Base-by-base conservation (phyloP, 2,888 invertebrate species). In the Brachyopa scutellaris region DNA sequence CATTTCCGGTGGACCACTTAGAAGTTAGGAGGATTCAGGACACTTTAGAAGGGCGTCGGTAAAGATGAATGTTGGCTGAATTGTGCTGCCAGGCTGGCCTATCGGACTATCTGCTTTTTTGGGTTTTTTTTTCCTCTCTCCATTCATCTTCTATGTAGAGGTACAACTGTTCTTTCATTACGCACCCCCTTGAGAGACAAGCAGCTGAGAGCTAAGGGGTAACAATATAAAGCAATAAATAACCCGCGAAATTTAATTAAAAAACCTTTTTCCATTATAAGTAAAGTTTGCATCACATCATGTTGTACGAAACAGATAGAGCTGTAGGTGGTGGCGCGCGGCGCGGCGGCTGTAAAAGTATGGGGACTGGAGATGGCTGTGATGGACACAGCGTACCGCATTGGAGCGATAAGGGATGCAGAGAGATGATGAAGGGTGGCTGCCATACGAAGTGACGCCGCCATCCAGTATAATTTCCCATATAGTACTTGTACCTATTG, bases 211-310 rank as follows among this genome's bases (percentile, higher is more conserved):
- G 66, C 36, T 62, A 45, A 62, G 67, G 73, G 69, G 80, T 82
- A 77, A 82, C 82, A 82, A 76, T 77, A 82, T 82, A 82, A 82
- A 82, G 82, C 85, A 85, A 85, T 85, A 85, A 85, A 85, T 85
- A 85, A 85, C 85, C 85, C 85, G 85, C 85, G 85, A 85, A 85
- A 85, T 85, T 85, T 85, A 85, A 85, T 85, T 85, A 85, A 85
- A 85, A 85, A 82, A 80, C 79, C 80, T 85, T 84, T 84, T 84
- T 84, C 84, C 84, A 84, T 82, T 84, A 84, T 84, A 82, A 82
- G 82, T 77, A 82, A 82, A 82, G 82, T 82, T 82, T 82, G 82
- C 77, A 70, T 77, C 82, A 66, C 76, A 82, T 82, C 76, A 76
- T 70, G 74, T 66, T 82, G 76, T 59, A 33, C 57, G 29, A 31